These are phyloP conservation scores for Ectropis crepuscularia DNA, from an alignment of 2,888 invertebrate species.

Conservation along the genomic window DNA sequence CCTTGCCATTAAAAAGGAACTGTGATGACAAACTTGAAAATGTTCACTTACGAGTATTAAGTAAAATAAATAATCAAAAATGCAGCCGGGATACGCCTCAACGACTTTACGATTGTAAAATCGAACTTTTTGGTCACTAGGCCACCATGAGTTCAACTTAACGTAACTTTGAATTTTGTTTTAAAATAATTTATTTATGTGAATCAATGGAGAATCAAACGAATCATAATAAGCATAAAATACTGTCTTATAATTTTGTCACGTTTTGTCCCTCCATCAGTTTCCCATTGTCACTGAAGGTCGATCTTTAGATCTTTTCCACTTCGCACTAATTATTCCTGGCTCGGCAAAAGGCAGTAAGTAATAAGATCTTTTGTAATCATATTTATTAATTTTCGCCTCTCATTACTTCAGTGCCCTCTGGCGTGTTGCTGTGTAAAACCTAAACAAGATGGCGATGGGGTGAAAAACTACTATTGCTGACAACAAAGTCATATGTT, in stretches of 20 bases:
- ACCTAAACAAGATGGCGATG: slow-evolving; percentile 57
- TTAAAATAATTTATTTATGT: neutral
- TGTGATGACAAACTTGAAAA: no score
- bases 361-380: slow-evolving; percentile 78
- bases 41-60: no score
- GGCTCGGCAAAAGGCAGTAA: slow-evolving; percentile 67
- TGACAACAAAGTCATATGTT: neutral
- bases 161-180: no score
- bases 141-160: no score
- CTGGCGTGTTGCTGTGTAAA: slow-evolving; percentile 52
- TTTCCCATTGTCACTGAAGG: slow-evolving; percentile 15
- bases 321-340: slow-evolving; percentile 73
- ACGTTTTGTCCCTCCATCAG: slow-evolving; percentile 1
- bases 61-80: no score
- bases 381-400: slow-evolving; percentile 59
- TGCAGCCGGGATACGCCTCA: no score
- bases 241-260: slow-evolving; percentile 4
- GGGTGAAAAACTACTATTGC: slow-evolving; percentile 8
- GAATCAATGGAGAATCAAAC: neutral
- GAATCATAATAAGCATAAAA: slow-evolving; percentile 8
- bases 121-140: no score
- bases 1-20: no score
- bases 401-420: slow-evolving; percentile 59
- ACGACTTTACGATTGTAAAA: no score
- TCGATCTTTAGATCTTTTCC: slow-evolving; percentile 45